Evolutionary conservation across 2,888 invertebrate genomes (phyloP), one percentile per base, ranked within the genome.

Genomic region (Hydrotaea diabolus): DNA sequence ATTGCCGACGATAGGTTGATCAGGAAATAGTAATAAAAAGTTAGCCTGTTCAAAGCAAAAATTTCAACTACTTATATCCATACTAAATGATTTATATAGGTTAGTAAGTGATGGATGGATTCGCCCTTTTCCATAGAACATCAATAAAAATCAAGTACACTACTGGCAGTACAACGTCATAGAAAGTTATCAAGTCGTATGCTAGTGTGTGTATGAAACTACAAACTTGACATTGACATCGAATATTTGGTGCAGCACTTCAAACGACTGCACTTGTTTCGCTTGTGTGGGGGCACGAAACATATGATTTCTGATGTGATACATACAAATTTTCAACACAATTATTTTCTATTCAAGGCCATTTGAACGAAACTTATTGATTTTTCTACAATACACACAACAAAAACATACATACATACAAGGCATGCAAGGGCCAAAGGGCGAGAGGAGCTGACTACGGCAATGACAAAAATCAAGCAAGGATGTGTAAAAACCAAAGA

Each of bases 331-430:
- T n/a, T 36, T 55, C 46, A 62, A 53, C 72, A 80, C 46, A 82
- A 72, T 74, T 72, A 82, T 78, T 73, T 82, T 74, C 75, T 21
- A n/a, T 39, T 77, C 79, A 81, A 80, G 83, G 80, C 59, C 82
- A 49, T 19, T 55, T 57, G 31, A 55, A 64, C 26, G 36, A 39
- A 62, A 74, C 36, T 36, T 69, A 85, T 85, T 74, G 85, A 85
- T 85, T 85, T 85, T 73, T 73, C 49, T 64, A 43, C 15, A 19
- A 21, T 23, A 76, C 53, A 26, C 9, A n/a, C n/a, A n/a, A n/a
- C n/a, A 66, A 39, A 69, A 49, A 69, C 2, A n/a, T n/a, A n/a
- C n/a, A n/a, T n/a, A n/a, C n/a, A n/a, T 17, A 69, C 49, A 69
- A n/a, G 31, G 31, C 31, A 31, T 69, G 69, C 69, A 69, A 39